These are phyloP conservation scores for Pyrochroa serraticornis DNA, from an alignment of 2,888 invertebrate genomes.

Conservation along the genomic window DNA sequence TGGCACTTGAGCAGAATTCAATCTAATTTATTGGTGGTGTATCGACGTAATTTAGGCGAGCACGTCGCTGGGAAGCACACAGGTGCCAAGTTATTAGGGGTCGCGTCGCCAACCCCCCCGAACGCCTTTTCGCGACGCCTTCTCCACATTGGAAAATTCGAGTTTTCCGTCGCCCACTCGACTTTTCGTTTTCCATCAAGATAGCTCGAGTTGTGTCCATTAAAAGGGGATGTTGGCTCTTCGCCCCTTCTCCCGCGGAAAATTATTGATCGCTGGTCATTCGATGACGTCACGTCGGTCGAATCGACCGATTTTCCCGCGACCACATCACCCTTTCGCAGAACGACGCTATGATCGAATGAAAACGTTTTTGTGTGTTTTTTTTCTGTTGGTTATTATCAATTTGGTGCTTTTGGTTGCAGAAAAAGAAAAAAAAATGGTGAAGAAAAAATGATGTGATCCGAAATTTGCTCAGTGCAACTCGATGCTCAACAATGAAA, in stretches of 20 bases:
- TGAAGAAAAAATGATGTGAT: conserved; percentile 11
- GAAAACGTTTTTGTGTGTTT: conserved; percentile 14
- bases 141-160: conserved; percentile 10
- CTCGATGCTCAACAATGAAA: conserved; percentile 39
- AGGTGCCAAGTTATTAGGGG: conserved; percentile 31
- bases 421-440: neutral
- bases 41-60: conserved; percentile 17
- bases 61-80: conserved; percentile 34
- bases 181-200: conserved; percentile 18
- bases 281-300: conserved; percentile 56
- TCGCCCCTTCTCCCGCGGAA: conserved; percentile 35
- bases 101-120: neutral
- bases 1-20: conserved; percentile 19
- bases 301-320: conserved; percentile 50
- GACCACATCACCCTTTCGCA: conserved; percentile 35
- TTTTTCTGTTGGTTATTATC: neutral
- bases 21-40: conserved; percentile 26
- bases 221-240: conserved; percentile 30
- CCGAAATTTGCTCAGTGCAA: conserved; percentile 27
- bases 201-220: conserved; percentile 33
- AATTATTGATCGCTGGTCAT: conserved; percentile 57
- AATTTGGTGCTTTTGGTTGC: conserved; percentile 13
- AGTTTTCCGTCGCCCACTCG: conserved; percentile 2
- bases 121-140: conserved; percentile 8
- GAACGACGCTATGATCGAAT: conserved; percentile 34